Evolutionary conservation across 2,888 invertebrate species (phyloP).

Genomic region (Biston stratarius): DNA sequence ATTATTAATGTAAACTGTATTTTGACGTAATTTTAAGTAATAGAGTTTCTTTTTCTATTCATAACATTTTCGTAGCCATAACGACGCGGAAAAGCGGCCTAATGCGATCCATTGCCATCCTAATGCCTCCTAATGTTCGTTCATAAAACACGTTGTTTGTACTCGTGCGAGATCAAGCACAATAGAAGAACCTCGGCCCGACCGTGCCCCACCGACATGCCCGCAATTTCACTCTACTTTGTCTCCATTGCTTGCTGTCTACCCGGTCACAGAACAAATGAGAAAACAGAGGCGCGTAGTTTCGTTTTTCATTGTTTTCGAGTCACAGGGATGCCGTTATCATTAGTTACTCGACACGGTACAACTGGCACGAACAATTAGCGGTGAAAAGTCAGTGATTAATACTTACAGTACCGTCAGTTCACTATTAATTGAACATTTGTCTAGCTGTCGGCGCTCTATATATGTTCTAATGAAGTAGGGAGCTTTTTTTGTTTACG

Average conservation of each 20-base stretch:
- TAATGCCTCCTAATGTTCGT: conserved; percentile 68
- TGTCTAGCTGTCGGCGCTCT: conserved; percentile 26
- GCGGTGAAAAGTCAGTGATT: conserved; percentile 47
- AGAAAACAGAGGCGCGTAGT: conserved; percentile 62
- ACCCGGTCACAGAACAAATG: conserved; percentile 67
- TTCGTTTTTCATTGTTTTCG: conserved; percentile 72
- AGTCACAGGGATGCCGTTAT: conserved; percentile 51
- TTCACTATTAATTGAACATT: conserved; percentile 31
- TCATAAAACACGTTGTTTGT: conserved; percentile 82
- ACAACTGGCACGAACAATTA: conserved; percentile 51
- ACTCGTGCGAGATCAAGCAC: conserved; percentile 61
- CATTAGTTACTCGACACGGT: conserved; percentile 50
- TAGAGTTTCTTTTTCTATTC: background rate
- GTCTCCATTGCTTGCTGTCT: conserved; percentile 73
- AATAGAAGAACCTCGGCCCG: conserved; percentile 60
- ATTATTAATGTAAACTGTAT: too few species aligned
- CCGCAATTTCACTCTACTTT: conserved; percentile 74
- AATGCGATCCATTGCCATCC: conserved; percentile 68
- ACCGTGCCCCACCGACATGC: conserved; percentile 60
- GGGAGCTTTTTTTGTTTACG: conserved; percentile 26
- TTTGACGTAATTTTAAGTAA: background rate
- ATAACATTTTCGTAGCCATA: conserved; percentile 47
- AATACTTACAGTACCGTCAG: conserved; percentile 35
- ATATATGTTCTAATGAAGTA: conserved; percentile 30
- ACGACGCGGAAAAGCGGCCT: conserved; percentile 69